Conservation (phyloP, 2,797 vertebrate genomes). For the Cercopithecus diana region DNA sequence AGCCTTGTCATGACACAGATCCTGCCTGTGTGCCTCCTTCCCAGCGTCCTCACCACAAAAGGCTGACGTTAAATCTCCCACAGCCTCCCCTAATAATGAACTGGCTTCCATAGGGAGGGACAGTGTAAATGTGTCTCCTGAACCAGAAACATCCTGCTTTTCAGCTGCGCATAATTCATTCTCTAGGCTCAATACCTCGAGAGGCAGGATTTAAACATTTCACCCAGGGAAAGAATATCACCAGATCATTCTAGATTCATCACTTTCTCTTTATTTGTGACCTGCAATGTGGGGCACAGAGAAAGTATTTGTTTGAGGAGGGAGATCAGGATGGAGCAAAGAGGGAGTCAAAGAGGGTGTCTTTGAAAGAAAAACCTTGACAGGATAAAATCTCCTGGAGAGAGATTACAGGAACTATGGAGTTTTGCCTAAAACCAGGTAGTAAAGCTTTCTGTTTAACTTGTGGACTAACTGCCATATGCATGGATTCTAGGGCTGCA, state of each 20-base stretch:
- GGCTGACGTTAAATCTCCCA: background rate
- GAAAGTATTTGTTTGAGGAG: background rate
- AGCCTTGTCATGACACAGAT: background rate
- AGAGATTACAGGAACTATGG: background rate
- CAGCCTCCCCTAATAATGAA: conserved; percentile 28
- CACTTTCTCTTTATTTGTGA: conserved; percentile 51
- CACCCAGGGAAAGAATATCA: background rate
- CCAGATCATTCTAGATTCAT: conserved; percentile 36
- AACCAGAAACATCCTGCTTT: conserved; percentile 61
- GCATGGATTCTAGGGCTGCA: background rate
- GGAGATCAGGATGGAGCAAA: background rate
- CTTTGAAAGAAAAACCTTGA: conserved; percentile 27
- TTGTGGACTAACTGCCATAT: background rate
- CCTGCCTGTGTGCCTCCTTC: background rate
- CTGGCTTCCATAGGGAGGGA: conserved; percentile 3
- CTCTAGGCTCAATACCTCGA: background rate
- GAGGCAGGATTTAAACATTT: background rate
- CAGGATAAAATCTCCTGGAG: background rate
- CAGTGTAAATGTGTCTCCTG: conserved; percentile 4
- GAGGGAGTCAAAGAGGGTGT: background rate
- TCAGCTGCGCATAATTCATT: conserved; percentile 45
- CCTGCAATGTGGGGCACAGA: background rate
- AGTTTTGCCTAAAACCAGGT: background rate
- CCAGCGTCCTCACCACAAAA: conserved; percentile 20
- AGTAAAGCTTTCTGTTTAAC: background rate